Conservation (phyloP, 1,140 invertebrate species). For the Drosophila repleta region DNA sequence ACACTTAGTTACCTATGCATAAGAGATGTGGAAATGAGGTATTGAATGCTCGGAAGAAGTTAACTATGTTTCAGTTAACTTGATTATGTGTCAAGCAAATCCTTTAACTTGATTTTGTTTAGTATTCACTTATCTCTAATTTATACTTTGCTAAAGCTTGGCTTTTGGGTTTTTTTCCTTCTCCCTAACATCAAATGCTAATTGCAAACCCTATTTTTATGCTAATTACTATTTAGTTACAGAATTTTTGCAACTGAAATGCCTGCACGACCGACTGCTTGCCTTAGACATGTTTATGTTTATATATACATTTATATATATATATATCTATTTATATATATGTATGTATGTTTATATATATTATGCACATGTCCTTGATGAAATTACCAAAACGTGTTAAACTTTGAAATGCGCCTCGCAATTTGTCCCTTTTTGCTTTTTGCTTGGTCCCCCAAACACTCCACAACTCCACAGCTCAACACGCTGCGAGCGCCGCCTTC, state of each 20-base stretch:
- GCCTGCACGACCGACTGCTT: background rate
- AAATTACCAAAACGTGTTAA: slow-evolving; percentile 72
- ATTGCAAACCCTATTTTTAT: background rate
- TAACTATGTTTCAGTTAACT: too few relatives aligned
- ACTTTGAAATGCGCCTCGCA: slow-evolving; percentile 55
- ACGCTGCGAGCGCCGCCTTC: slow-evolving; percentile 6
- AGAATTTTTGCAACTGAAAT: background rate
- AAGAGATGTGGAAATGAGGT: too few relatives aligned
- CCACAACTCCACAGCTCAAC: background rate
- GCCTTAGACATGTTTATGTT: background rate
- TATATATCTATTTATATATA: background rate
- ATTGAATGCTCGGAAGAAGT: too few relatives aligned
- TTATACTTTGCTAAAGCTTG: background rate
- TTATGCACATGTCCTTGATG: slow-evolving; percentile 62
- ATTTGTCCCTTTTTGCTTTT: slow-evolving; percentile 29
- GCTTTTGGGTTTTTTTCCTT: too few relatives aligned
- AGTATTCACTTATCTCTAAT: background rate
- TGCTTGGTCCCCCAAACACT: background rate
- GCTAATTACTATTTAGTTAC: background rate
- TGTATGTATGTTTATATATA: slow-evolving; percentile 11
- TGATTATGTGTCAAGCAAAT: too few relatives aligned
- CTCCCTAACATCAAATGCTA: background rate
- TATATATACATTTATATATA: background rate
- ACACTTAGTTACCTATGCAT: too few relatives aligned
- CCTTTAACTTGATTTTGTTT: too few relatives aligned